phyloP scores from a whole-genome alignment of 2,888 invertebrate species.

The Ephialtes manifestator region DNA sequence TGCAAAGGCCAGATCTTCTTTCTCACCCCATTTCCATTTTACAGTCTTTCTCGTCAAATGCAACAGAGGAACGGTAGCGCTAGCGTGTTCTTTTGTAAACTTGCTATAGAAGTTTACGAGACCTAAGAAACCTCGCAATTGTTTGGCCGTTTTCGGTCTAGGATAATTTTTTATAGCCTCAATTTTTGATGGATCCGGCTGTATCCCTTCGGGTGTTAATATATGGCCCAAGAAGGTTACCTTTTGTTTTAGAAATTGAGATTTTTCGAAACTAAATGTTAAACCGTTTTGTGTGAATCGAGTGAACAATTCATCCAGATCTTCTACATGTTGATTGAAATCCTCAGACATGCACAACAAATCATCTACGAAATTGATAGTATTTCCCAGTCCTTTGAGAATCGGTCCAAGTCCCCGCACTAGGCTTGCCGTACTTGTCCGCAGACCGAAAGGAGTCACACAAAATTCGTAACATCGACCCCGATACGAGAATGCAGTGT shows the following conservation, averaged over 20 bases:
- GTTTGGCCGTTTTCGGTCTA: background rate
- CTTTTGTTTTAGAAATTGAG: background rate
- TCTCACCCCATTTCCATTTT: background rate
- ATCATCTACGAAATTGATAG: constrained; percentile 22
- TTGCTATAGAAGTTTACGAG: background rate
- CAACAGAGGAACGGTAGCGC: background rate
- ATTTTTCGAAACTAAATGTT: background rate
- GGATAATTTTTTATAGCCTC: background rate
- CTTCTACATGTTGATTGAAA: background rate
- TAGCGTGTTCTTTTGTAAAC: background rate
- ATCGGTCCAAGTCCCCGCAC: background rate
- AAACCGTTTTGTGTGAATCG: background rate
- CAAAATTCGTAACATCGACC: constrained; percentile 11
- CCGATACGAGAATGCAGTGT: constrained; percentile 1
- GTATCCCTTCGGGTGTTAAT: background rate
- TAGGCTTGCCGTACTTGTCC: constrained; percentile 16
- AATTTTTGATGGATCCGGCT: background rate
- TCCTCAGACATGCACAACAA: background rate
- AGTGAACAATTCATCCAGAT: background rate
- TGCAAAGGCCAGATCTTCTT: background rate
- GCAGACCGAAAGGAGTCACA: constrained; percentile 5
- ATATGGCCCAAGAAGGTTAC: constrained; percentile 8
- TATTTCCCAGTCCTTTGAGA: background rate
- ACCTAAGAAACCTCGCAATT: constrained; percentile 19
- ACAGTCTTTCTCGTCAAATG: background rate